Evolutionary conservation across 1,140 invertebrate species (phyloP).

Genomic region (Lerema accius): DNA sequence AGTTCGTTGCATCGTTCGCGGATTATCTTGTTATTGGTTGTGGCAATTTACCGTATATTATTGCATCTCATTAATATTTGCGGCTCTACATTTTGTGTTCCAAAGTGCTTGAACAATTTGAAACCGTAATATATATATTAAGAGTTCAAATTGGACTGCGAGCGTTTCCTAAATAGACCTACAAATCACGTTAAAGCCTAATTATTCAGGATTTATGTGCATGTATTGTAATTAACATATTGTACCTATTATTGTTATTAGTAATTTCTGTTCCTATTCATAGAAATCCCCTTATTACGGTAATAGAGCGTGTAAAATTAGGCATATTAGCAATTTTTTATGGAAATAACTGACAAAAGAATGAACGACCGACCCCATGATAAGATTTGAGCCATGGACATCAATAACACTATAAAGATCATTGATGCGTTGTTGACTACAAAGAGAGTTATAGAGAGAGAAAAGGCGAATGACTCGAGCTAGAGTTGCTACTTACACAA

Average conservation of each 20-base stretch:
- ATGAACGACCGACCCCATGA: too few species aligned
- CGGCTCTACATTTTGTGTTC: neutral
- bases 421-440: too few species aligned
- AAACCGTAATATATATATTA: neutral
- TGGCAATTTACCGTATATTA: neutral
- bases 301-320: too few species aligned
- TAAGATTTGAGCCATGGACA: too few species aligned
- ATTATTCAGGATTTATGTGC: slow-evolving; percentile 21
- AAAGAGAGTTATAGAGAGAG: too few species aligned
- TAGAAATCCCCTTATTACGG: slow-evolving; percentile 8
- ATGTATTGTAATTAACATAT: slow-evolving; percentile 3
- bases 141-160: neutral
- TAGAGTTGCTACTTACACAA: too few species aligned
- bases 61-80: neutral
- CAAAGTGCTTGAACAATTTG: neutral
- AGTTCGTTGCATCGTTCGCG: neutral
- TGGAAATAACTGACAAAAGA: too few species aligned
- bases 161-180: neutral
- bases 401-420: too few species aligned
- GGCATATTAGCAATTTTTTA: too few species aligned
- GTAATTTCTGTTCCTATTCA: neutral
- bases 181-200: slow-evolving; percentile 23
- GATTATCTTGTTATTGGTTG: neutral
- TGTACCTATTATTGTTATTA: slow-evolving; percentile 19
- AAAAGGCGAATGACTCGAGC: too few species aligned